These are phyloP conservation scores for Cenopis cana DNA, from an alignment of 2,888 invertebrate genomes.

Conservation along the genomic window DNA sequence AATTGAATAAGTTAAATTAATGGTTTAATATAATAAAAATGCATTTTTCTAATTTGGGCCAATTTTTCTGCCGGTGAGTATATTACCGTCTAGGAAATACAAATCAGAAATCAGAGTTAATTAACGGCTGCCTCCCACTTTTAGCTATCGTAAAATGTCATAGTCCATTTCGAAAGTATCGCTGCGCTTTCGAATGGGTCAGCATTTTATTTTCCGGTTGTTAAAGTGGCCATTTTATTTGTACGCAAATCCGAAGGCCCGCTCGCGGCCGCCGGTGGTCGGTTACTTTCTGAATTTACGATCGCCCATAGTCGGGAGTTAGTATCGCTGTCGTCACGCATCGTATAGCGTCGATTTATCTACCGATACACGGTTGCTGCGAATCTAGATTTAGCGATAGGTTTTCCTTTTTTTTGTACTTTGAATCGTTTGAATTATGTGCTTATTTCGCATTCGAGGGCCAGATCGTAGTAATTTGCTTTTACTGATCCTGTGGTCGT, in stretches of 20 bases:
- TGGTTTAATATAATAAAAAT: too few species aligned
- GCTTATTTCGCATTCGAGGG: slow-evolving; percentile 2
- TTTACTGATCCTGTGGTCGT: slow-evolving; percentile 29
- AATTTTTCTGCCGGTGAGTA: too few species aligned
- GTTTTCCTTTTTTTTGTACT: slow-evolving; percentile 31
- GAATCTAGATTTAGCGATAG: slow-evolving; percentile 41
- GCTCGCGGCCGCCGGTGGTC: slow-evolving; percentile 67
- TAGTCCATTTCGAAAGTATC: slow-evolving; percentile 46
- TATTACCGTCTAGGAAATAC: not conserved
- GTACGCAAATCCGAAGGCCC: slow-evolving; percentile 76
- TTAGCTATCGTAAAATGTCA: slow-evolving; percentile 35
- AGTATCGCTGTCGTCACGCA: slow-evolving; percentile 77
- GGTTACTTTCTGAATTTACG: slow-evolving; percentile 77
- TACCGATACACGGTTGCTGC: slow-evolving; percentile 56
- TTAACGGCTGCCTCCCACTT: slow-evolving; percentile 4
- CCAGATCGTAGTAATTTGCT: slow-evolving; percentile 23
- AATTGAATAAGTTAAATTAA: too few species aligned
- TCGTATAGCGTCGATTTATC: slow-evolving; percentile 76
- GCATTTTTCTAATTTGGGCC: too few species aligned
- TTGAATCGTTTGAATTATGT: slow-evolving; percentile 22
- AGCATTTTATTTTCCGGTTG: slow-evolving; percentile 69
- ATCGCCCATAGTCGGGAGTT: slow-evolving; percentile 69
- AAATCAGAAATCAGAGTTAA: not conserved
- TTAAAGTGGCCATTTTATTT: slow-evolving; percentile 76
- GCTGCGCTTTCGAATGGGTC: slow-evolving; percentile 55